Base-by-base conservation (phyloP, 1,140 invertebrate species). In the Oppia nitens region DNA sequence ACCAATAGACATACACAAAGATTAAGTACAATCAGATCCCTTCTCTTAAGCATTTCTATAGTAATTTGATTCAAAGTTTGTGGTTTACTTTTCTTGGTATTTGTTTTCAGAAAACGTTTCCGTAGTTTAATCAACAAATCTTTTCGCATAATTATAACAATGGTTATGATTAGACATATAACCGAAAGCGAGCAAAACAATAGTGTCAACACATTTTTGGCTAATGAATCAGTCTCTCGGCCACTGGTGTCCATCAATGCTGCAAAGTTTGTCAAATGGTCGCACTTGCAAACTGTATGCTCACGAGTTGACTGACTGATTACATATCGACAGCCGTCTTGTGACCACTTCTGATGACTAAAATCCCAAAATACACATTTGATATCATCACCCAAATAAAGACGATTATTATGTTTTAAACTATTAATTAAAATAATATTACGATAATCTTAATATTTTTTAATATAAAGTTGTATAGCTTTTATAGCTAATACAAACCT, bases 211-310 rank as follows among this genome's bases (percentile, higher is more conserved):
- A 63, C 21, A 0, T 50, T 32, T 20, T 63, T 60, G 17, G 62
- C 27, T 24, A 40, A 14, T 14, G 48, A 27, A 12, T 57, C 45
- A 32, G 27, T 3, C n/a, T 65, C 53, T 54, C 56, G 40, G 11
- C 68, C 65, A 28, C 61, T 51, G 23, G 68, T 55, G 57, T 94
- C 89, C 53, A 92, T 84, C 14, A 96, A 73, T 40, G 68, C 68
- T 47, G 74, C 73, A 64, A 76, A 76, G 64, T 73, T 74, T 4
- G 74, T 76, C 4, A 76, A 67, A 63, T 76, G 75, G 59, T 70
- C 61, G 65, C 75, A 76, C 52, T 68, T 62, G 63, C 75, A 76
- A 11, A 69, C 66, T 4, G 73, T 50, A 12, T 61, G 11, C 14
- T 25, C 6, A 1, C 9, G 47, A 57, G 12, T 47, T 9, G 26